Conservation (phyloP, 2,888 invertebrate genomes). For the Lycia hirtaria region DNA sequence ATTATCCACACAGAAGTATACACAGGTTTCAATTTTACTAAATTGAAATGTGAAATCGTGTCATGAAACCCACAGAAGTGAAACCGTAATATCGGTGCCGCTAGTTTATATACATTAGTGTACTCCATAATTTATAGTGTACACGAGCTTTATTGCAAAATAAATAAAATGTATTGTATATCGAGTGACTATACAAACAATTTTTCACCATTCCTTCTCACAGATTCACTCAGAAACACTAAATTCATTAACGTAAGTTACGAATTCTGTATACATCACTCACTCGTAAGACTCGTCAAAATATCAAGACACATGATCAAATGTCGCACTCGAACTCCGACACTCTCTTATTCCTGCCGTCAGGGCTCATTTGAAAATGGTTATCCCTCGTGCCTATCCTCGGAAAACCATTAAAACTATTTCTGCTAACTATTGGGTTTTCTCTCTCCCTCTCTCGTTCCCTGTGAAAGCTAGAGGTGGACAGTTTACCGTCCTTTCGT, state of each 20-base stretch:
- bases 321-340: slow-evolving; percentile 88
- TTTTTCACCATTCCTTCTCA: too few species aligned
- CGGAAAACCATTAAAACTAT: slow-evolving; percentile 81
- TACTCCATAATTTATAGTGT: slow-evolving; percentile 9
- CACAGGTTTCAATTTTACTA: slow-evolving; percentile 44
- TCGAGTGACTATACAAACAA: neutral
- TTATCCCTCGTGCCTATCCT: slow-evolving; percentile 72
- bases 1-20: slow-evolving; percentile 57
- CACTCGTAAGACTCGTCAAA: slow-evolving; percentile 35
- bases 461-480: slow-evolving; percentile 80
- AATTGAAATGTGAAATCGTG: slow-evolving; percentile 56
- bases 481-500: slow-evolving; percentile 74
- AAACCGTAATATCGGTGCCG: slow-evolving; percentile 26
- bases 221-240: neutral
- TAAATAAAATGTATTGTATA: slow-evolving; percentile 33
- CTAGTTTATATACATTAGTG: slow-evolving; percentile 14
- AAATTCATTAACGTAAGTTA: neutral
- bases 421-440: slow-evolving; percentile 78
- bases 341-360: slow-evolving; percentile 84
- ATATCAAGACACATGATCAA: slow-evolving; percentile 38
- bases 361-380: slow-evolving; percentile 77
- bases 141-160: slow-evolving; percentile 33
- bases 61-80: slow-evolving; percentile 20
- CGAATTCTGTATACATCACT: neutral
- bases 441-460: slow-evolving; percentile 70